Evolutionary conservation across 2,113 vertebrate species (phyloP).

Genomic region (Syngnathus floridae): DNA sequence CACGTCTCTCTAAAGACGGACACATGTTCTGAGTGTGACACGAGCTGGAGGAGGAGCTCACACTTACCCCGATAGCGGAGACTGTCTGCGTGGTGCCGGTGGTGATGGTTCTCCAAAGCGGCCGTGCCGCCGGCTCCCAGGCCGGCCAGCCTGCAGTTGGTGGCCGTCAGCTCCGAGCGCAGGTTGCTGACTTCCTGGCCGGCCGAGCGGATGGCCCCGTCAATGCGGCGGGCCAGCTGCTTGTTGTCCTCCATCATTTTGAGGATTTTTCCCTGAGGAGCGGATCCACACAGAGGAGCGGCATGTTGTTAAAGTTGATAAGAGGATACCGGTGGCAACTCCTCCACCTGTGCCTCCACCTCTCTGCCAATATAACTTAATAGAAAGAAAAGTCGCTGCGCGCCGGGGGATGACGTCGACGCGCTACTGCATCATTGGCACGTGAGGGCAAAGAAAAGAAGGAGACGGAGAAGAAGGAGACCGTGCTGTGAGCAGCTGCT

Average conservation of each 20-base stretch:
- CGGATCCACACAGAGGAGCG: slow-evolving; percentile 80
- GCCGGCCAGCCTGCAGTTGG: slow-evolving; percentile 82
- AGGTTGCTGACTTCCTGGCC: slow-evolving; percentile 88
- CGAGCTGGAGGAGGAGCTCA: neutral
- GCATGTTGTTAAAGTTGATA: slow-evolving; percentile 75
- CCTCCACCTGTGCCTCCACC: slow-evolving; percentile 37
- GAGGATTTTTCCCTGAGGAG: slow-evolving; percentile 85
- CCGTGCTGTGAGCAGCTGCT: slow-evolving; percentile 70
- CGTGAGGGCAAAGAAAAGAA: slow-evolving; percentile 18
- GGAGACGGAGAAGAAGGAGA: slow-evolving; percentile 48
- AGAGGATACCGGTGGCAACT: slow-evolving; percentile 13
- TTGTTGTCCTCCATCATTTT: slow-evolving; percentile 95
- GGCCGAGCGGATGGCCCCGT: slow-evolving; percentile 87
- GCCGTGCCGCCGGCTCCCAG: slow-evolving; percentile 73
- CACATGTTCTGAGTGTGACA: slow-evolving; percentile 34
- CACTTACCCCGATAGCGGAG: slow-evolving; percentile 77
- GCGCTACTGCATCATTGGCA: slow-evolving; percentile 45
- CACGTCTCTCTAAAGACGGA: slow-evolving; percentile 40
- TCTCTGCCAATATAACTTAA: slow-evolving; percentile 45
- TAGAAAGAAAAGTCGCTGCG: slow-evolving; percentile 15
- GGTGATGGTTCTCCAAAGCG: slow-evolving; percentile 75
- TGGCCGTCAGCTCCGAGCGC: slow-evolving; percentile 83
- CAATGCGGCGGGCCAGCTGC: slow-evolving; percentile 83
- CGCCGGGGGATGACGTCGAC: slow-evolving; percentile 38
- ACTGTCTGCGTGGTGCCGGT: slow-evolving; percentile 64